Base-by-base conservation (phyloP, 2,113 vertebrate species). In the Piliocolobus tephrosceles region DNA sequence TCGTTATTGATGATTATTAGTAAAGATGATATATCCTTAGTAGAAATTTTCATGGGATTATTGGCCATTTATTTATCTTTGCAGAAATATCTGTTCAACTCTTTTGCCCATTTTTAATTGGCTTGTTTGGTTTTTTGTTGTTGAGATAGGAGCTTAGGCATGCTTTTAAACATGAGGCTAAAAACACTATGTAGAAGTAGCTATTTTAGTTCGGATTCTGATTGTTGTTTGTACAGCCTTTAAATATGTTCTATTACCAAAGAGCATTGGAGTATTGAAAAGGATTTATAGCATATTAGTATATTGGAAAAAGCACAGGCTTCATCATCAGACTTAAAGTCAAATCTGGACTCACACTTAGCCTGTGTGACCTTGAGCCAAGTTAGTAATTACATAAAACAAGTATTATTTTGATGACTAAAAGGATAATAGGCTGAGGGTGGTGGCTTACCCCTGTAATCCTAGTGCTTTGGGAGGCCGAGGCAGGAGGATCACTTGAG, bases 121-220 rank as follows among this genome's bases (percentile, higher is more conserved):
- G 20, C 4, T 61, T 58, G 5, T 86, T 94, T 89, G 27, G 40
- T 88, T 47, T 76, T 30, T 75, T 81, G 38, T 75, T 92, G 76
- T 93, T 81, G 72, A 82, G 30, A n/a, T 91, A 79, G 25, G 50
- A 95, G 10, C 79, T 96, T 79, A 95, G 81, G 72, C 25, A 47
- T 92, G 22, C 70, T 68, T 79, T 80, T 84, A 47, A 38, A 95
- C 91, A n/a, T 57, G 52, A 75, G n/a, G 11, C 23, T 88, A 88
- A 93, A 97, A 95, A 23, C 91, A 57, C 12, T 81, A 9, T 76
- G 30, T 88, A 50, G 64, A 93, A 95, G 40, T 84, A 93, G 52
- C 20, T 38, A 43, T 95, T 97, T 97, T 93, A 90, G 73, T 85
- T 94, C 93, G 58, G 23, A 94, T 94, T 96, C 76, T 94, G 73